These are phyloP conservation scores for Sardinella longiceps DNA, from an alignment of 2,797 vertebrate genomes.

Conservation along the genomic window DNA sequence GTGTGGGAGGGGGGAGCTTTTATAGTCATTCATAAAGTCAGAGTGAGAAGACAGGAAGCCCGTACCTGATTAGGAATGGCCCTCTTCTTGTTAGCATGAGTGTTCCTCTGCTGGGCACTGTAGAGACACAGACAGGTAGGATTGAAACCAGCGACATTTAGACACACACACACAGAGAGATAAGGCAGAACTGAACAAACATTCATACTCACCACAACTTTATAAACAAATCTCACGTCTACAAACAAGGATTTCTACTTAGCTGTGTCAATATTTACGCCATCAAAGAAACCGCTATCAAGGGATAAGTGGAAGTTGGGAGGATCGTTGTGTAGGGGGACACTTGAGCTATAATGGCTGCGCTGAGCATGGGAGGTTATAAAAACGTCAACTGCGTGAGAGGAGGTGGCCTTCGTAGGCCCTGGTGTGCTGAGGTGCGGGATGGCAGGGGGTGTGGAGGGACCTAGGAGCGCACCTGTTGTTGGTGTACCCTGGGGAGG, in stretches of 20 bases:
- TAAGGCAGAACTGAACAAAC: neutral
- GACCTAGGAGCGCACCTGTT: constrained; percentile 76
- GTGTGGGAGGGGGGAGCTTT: neutral
- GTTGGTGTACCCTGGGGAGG: constrained; percentile 73
- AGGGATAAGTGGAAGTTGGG: neutral
- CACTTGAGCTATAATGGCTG: neutral
- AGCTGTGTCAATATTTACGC: neutral
- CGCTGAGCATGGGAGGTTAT: too few relatives aligned
- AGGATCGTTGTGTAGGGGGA: neutral
- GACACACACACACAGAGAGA: neutral
- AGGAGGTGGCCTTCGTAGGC: neutral
- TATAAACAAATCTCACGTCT: neutral
- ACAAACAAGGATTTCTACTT: neutral
- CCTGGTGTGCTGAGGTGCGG: neutral
- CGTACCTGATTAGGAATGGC: constrained; percentile 93
- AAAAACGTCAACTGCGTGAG: neutral
- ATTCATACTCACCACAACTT: neutral
- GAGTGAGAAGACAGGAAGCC: neutral
- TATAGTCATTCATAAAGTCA: neutral
- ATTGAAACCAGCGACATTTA: neutral
- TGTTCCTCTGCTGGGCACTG: constrained; percentile 94
- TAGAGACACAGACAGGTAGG: constrained; percentile 33
- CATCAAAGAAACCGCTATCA: neutral
- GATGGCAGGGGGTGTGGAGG: constrained; percentile 36
- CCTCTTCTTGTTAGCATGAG: constrained; percentile 90